phyloP scores from a whole-genome alignment of 1,140 invertebrate species.

The Limonius californicus region DNA sequence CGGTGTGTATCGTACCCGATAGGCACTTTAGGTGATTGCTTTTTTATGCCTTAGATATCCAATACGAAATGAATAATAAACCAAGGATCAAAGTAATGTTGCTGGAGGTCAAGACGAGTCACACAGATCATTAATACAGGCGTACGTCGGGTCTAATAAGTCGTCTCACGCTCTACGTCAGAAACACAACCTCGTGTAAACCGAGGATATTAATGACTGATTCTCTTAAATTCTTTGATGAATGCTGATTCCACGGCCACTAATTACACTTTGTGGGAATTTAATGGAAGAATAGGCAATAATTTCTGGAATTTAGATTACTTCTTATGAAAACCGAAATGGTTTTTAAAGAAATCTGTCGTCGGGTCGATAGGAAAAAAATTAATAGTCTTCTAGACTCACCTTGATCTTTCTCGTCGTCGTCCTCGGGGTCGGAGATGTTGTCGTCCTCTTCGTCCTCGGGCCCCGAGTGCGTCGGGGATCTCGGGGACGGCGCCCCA shows the following conservation, averaged over 20 bases:
- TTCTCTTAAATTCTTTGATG: conserved; percentile 8
- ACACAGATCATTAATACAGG: conserved; percentile 14
- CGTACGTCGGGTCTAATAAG: conserved; percentile 1
- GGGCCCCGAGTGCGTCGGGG: conserved; percentile 58
- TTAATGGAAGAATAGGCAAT: background rate
- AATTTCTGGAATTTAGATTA: background rate
- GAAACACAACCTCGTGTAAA: conserved; percentile 1
- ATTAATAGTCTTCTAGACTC: conserved; percentile 29
- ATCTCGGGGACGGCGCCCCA: conserved; percentile 53
- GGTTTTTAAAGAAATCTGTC: no score
- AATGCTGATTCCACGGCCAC: conserved; percentile 1
- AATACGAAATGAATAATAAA: conserved; percentile 5
- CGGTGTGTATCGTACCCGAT: background rate
- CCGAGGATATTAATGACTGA: conserved; percentile 8
- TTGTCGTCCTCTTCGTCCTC: conserved; percentile 75
- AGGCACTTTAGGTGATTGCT: background rate
- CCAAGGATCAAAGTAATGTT: conserved; percentile 9
- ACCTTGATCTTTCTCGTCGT: conserved; percentile 84
- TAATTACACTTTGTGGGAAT: conserved; percentile 6
- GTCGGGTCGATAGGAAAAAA: no score
- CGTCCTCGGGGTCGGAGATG: conserved; percentile 72
- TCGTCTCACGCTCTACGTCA: background rate
- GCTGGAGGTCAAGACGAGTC: conserved; percentile 6
- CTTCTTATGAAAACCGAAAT: background rate
- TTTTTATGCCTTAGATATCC: background rate